Evolutionary conservation across 1,140 invertebrate genomes (phyloP), one percentile per base, ranked within the genome.

Genomic region (Vollenhovia emeryi): DNA sequence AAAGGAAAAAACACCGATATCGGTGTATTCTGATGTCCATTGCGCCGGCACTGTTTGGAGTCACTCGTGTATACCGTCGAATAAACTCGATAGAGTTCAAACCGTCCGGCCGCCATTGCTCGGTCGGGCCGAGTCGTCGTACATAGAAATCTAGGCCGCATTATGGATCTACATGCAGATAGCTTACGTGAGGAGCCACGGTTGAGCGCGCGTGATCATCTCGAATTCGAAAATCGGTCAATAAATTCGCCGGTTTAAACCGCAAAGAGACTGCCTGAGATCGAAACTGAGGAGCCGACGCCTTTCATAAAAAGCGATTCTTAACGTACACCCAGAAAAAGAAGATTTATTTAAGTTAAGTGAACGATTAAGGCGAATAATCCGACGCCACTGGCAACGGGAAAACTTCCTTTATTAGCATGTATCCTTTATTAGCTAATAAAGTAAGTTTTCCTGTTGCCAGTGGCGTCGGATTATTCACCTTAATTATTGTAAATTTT

Each of bases 161-260:
- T 92, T 92, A 92, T 92, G 89, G 92, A 93, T 93, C 91, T 89
- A 90, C 92, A 90, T 92, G 91, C 89, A 86, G 90, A 93, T 91
- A 89, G 89, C 87, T 92, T 88, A 85, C 85, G 87, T 83, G 86
- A 85, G 74, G 27, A 87, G 75, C 60, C 33, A 52, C 48, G 59
- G 45, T 21, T 57, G 36, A 55, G 33, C 9, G 71, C 57, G 43
- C 69, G 45, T 62, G 55, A 84, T 84, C 59, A 82, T 82, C 36
- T 52, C 68, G n/a, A 82, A 73, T 59, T 57, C 66, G 50, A 82
- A 71, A 52, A 80, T 24, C 43, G 43, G 2, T 45, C n/a, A 18
- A 43, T 52, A 68, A 68, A 40, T 68, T 40, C 9, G 15, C 21
- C 21, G 0, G 8, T 55, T 68, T 52, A 21, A 21, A 11, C 8